phyloP scores from a whole-genome alignment of 2,113 vertebrate species.

The Pardalotus punctatus region DNA sequence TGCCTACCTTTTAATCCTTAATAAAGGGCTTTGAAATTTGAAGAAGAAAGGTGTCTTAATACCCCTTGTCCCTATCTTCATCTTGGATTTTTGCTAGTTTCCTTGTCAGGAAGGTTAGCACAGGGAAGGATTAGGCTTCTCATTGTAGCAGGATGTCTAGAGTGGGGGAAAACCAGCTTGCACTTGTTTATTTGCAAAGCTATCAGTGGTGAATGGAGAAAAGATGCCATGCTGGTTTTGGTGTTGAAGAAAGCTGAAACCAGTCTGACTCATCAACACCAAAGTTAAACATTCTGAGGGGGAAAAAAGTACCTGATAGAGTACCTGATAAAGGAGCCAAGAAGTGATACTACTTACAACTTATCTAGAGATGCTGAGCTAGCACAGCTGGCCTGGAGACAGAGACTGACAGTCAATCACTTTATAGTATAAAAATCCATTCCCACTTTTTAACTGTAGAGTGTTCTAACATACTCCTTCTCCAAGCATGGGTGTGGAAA shows the following conservation, averaged over 20 bases:
- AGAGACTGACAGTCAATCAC: not conserved
- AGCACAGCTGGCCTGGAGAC: not conserved
- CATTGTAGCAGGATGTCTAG: not conserved
- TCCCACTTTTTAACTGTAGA: not conserved
- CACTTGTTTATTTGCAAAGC: not conserved
- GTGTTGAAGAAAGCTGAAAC: not conserved
- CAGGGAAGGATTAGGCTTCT: not conserved
- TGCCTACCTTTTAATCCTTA: not conserved
- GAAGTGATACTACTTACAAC: not conserved
- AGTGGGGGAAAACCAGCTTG: not conserved
- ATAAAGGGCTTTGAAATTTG: not conserved
- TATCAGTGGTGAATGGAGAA: not conserved
- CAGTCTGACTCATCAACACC: not conserved
- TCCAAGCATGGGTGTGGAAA: not conserved
- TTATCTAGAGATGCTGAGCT: not conserved
- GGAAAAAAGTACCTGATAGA: not conserved
- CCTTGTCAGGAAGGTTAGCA: not conserved
- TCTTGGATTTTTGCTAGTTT: not conserved
- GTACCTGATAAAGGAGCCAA: not conserved
- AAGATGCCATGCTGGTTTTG: not conserved
- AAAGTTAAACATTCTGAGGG: not conserved
- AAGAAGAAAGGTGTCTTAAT: not conserved
- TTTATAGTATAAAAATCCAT: not conserved
- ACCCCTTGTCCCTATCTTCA: not conserved
- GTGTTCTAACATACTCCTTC: not conserved